phyloP scores from a whole-genome alignment of 92 coral and sea anemone species.

The Chrysogorgia sp. region DNA sequence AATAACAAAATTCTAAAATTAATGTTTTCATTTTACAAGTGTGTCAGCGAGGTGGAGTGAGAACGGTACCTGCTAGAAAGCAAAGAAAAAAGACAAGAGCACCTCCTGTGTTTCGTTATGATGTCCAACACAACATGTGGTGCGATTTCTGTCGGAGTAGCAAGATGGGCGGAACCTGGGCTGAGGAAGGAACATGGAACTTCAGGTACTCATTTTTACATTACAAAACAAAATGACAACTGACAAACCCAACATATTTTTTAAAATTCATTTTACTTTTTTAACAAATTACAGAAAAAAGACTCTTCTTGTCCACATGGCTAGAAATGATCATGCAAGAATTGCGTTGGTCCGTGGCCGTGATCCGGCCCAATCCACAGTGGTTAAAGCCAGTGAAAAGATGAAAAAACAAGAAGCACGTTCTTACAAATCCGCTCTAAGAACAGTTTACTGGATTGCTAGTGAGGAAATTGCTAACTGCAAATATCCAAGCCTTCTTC shows the following conservation, averaged over 20 bases:
- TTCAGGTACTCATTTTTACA: slow-evolving; percentile 20
- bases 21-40: slow-evolving; percentile 23
- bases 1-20: slow-evolving; percentile 5
- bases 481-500: slow-evolving; percentile 40
- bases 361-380: slow-evolving; percentile 37
- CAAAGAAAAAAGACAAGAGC: slow-evolving; percentile 31
- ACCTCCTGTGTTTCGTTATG: slow-evolving; percentile 39
- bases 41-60: slow-evolving; percentile 22
- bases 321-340: slow-evolving; percentile 38
- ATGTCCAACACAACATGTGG: slow-evolving; percentile 38
- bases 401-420: slow-evolving; percentile 41
- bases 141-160: slow-evolving; percentile 34
- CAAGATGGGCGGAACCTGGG: slow-evolving; percentile 30
- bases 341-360: slow-evolving; percentile 32
- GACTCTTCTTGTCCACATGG: slow-evolving; percentile 40
- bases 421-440: slow-evolving; percentile 23
- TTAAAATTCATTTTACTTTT: slow-evolving; percentile 11
- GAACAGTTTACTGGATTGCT: slow-evolving; percentile 38
- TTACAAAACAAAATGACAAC: neutral
- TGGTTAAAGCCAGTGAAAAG: slow-evolving; percentile 33
- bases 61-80: slow-evolving; percentile 9
- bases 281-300: slow-evolving; percentile 32
- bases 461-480: slow-evolving; percentile 40
- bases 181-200: slow-evolving; percentile 34
- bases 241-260: slow-evolving; percentile 19